Conservation (phyloP, 2,797 vertebrate species). For the Hippocampus kuda region DNA sequence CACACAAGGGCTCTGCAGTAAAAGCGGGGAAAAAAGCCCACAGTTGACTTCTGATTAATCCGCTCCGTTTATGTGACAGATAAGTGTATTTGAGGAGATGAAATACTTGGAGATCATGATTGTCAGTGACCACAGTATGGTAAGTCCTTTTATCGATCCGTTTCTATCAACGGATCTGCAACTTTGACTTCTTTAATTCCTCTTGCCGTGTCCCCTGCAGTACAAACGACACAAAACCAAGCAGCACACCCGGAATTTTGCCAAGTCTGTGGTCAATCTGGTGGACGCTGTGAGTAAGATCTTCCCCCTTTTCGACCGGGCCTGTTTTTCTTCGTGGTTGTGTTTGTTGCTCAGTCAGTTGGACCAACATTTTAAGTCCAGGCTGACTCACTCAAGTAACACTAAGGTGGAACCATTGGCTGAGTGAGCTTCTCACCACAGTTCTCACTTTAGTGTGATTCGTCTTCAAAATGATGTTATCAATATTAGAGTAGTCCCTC, state of each 20-base stretch:
- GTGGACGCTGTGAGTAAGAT: slow-evolving; percentile 90
- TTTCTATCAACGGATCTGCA: neutral
- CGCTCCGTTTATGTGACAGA: slow-evolving; percentile 60
- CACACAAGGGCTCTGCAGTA: neutral
- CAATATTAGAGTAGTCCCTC: neutral
- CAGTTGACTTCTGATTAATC: neutral
- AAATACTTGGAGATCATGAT: slow-evolving; percentile 98
- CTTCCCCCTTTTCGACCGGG: slow-evolving; percentile 30
- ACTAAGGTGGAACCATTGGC: neutral
- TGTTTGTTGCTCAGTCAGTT: neutral
- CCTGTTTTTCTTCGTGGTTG: neutral
- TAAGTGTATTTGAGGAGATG: slow-evolving; percentile 91
- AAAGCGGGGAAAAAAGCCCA: neutral
- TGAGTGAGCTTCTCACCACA: neutral
- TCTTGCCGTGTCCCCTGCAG: slow-evolving; percentile 57
- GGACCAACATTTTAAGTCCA: neutral
- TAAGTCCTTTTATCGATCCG: slow-evolving; percentile 52
- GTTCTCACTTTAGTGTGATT: neutral
- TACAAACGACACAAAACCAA: slow-evolving; percentile 83
- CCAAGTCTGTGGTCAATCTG: slow-evolving; percentile 94
- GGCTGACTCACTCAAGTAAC: slow-evolving; percentile 1
- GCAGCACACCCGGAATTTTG: slow-evolving; percentile 83
- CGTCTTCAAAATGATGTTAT: neutral
- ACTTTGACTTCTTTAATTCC: slow-evolving; percentile 2
- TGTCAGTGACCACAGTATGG: slow-evolving; percentile 93